A percentile compares a stretch with the other conserved stretches of the same genome.
Conservation (phyloP, 2,888 invertebrate genomes). For the Chouioia cunea region DNA sequence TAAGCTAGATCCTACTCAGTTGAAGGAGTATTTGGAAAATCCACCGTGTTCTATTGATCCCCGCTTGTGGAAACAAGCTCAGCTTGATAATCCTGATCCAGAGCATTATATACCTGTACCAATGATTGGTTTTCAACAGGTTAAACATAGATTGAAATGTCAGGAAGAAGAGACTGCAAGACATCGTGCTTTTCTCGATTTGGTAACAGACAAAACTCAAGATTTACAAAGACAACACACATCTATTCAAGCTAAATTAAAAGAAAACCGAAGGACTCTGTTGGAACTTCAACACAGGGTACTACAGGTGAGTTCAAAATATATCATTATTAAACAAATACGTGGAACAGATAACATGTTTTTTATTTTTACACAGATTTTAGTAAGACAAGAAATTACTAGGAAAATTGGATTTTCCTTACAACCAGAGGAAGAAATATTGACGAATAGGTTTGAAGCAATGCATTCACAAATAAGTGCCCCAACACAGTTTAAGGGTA, state of each 20-base stretch:
- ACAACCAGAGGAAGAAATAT: constrained; percentile 89
- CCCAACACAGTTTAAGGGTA: constrained; percentile 94
- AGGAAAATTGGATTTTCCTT: constrained; percentile 90
- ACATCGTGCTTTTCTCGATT: constrained; percentile 84
- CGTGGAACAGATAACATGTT: no score
- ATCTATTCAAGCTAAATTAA: constrained; percentile 82
- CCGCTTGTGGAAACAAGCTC: constrained; percentile 95
- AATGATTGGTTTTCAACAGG: constrained; percentile 89
- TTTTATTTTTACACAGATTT: constrained; percentile 74
- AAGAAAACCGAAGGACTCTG: constrained; percentile 85
- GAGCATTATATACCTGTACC: constrained; percentile 92
- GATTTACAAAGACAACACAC: constrained; percentile 86
- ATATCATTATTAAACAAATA: no score
- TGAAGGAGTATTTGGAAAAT: constrained; percentile 89
- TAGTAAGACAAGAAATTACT: constrained; percentile 88
- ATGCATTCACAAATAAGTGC: constrained; percentile 89
- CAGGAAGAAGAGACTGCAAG: constrained; percentile 87
- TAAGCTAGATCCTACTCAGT: constrained; percentile 81
- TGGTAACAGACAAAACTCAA: constrained; percentile 82
- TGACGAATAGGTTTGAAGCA: constrained; percentile 88
- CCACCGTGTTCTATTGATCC: constrained; percentile 92
- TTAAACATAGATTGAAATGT: constrained; percentile 84
- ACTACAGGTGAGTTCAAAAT: constrained; percentile 74
- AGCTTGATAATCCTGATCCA: constrained; percentile 94
- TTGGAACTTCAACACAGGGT: constrained; percentile 87